Evolutionary conservation across 2,888 invertebrate genomes (phyloP).

Genomic region (Adineta ricciae): DNA sequence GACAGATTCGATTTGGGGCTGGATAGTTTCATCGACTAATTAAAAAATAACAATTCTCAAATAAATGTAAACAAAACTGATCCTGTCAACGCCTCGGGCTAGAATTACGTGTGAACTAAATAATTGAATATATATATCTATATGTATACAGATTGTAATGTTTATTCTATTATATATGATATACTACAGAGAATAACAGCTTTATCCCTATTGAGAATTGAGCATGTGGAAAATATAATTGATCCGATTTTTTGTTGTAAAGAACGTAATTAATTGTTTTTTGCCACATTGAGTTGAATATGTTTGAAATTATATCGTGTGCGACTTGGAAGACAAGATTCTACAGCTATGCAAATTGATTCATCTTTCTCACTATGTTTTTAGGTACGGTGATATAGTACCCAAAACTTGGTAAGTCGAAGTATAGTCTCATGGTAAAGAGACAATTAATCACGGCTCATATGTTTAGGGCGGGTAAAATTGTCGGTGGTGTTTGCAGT

Average conservation of each 20-base stretch:
- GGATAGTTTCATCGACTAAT: background rate
- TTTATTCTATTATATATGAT: background rate
- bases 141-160: no score
- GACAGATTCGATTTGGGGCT: background rate
- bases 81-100: background rate
- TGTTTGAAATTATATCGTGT: no score
- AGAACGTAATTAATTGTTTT: no score
- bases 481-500: slow-evolving; percentile 96
- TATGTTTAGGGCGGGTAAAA: slow-evolving; percentile 75
- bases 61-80: background rate
- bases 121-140: background rate
- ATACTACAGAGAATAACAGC: background rate
- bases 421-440: no score
- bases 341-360: no score
- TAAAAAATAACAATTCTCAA: background rate
- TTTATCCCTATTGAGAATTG: background rate
- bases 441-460: no score
- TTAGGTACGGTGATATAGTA: slow-evolving; percentile 98
- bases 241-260: no score
- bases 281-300: no score
- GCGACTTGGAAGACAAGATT: no score
- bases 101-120: background rate
- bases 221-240: background rate
- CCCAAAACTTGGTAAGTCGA: slow-evolving; percentile 63
- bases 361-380: no score